phyloP scores from a whole-genome alignment of 2,888 invertebrate species.

The Ochropleura leucogaster region DNA sequence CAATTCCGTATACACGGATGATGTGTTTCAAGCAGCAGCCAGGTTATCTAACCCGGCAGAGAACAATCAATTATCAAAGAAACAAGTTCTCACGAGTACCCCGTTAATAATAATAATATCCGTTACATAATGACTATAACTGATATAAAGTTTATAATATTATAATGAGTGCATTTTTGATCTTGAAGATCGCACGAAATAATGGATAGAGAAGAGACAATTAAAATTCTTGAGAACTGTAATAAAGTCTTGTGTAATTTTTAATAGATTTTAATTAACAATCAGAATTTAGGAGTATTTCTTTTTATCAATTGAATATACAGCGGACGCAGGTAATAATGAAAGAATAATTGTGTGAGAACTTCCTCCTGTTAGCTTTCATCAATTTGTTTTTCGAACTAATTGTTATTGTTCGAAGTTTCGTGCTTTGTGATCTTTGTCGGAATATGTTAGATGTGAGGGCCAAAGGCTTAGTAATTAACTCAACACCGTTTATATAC shows the following conservation, averaged over 20 bases:
- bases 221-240: slow-evolving; percentile 41
- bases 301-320: slow-evolving; percentile 42
- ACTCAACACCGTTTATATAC: neutral
- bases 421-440: neutral
- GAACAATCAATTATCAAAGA: slow-evolving; percentile 60
- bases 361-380: slow-evolving; percentile 45
- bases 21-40: slow-evolving; percentile 35
- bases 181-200: slow-evolving; percentile 55
- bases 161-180: slow-evolving; percentile 52
- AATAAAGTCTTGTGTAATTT: slow-evolving; percentile 21
- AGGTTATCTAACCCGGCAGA: slow-evolving; percentile 57
- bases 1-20: slow-evolving; percentile 37
- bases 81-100: slow-evolving; percentile 69
- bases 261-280: slow-evolving; percentile 27
- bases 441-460: neutral
- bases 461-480: neutral
- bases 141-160: slow-evolving; percentile 31
- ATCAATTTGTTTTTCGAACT: slow-evolving; percentile 25
- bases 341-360: slow-evolving; percentile 39
- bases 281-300: slow-evolving; percentile 38
- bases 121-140: slow-evolving; percentile 36
- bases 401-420: slow-evolving; percentile 10
- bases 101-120: slow-evolving; percentile 32
- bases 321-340: slow-evolving; percentile 36
- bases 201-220: slow-evolving; percentile 57